Conservation (phyloP, 2,888 invertebrate species). For the Apocheima hispidaria region DNA sequence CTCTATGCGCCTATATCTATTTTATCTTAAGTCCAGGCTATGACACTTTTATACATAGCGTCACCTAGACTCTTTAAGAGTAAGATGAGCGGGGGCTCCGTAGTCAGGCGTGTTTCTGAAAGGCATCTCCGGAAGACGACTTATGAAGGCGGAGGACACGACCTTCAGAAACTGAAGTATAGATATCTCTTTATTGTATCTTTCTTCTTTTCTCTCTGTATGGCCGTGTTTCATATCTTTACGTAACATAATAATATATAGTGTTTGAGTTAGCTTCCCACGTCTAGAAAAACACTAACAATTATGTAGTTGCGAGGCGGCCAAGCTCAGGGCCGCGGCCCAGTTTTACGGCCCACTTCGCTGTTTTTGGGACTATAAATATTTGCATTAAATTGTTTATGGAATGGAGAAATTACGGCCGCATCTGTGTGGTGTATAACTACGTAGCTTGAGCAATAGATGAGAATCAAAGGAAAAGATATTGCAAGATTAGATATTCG, state of each 20-base stretch:
- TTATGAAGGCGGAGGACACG: too few relatives aligned
- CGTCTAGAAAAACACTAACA: neutral
- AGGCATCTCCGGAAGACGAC: neutral
- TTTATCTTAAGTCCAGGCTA: too few relatives aligned
- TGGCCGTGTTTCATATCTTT: neutral
- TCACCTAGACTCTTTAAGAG: too few relatives aligned
- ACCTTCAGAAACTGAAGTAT: too few relatives aligned
- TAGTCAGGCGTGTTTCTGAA: neutral
- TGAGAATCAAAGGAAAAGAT: too few relatives aligned
- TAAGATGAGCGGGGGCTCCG: too few relatives aligned
- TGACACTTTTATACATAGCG: too few relatives aligned
- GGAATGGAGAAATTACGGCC: slow-evolving; percentile 10
- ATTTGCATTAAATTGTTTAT: slow-evolving; percentile 25
- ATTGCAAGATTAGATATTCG: too few relatives aligned
- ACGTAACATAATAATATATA: slow-evolving; percentile 6
- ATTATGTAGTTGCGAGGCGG: slow-evolving; percentile 14
- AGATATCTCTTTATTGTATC: too few relatives aligned
- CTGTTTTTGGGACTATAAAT: slow-evolving; percentile 18
- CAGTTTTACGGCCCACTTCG: slow-evolving; percentile 21
- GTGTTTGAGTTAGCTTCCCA: neutral
- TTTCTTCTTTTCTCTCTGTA: too few relatives aligned
- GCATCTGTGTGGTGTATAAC: slow-evolving; percentile 6
- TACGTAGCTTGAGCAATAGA: too few relatives aligned
- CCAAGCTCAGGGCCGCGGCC: slow-evolving; percentile 26
- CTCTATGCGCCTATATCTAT: too few relatives aligned